These are phyloP conservation scores for Dipodomys merriami DNA, from an alignment of 2,113 vertebrate species.

Conservation along the genomic window DNA sequence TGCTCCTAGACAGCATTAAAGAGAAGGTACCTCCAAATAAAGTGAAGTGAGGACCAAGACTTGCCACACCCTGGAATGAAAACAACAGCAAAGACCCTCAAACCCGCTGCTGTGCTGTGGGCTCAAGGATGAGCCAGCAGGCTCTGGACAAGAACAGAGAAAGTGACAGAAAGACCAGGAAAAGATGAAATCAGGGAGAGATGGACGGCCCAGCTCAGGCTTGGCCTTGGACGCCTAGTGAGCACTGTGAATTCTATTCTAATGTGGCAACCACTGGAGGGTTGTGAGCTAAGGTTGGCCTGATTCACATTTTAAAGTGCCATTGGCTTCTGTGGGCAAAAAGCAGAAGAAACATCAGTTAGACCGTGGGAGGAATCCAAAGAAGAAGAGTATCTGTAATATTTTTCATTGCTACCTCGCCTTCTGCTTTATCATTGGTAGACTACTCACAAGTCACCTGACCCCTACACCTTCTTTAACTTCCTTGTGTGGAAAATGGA, in stretches of 20 bases:
- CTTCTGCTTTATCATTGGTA: not conserved
- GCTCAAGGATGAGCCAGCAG: not conserved
- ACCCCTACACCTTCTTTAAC: not conserved
- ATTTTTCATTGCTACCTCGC: not conserved
- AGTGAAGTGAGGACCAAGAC: not conserved
- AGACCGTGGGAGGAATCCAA: too few relatives aligned
- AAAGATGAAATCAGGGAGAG: not conserved
- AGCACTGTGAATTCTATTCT: not conserved
- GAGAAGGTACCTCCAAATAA: not conserved
- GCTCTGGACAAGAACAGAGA: not conserved
- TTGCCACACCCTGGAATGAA: not conserved
- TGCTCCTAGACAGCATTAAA: too few relatives aligned
- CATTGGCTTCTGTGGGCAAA: not conserved
- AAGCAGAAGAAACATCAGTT: not conserved
- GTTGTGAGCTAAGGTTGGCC: not conserved
- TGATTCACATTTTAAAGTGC: not conserved
- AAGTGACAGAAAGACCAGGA: not conserved
- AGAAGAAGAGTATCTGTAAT: not conserved
- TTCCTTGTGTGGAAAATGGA: not conserved
- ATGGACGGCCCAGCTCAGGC: too few relatives aligned
- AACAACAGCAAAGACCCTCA: not conserved
- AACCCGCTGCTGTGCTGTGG: not conserved
- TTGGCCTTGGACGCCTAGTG: not conserved
- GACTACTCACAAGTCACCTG: not conserved
- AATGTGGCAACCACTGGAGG: not conserved